Conservation (phyloP, 2,797 vertebrate species). For the Melanotaenia nigrans region DNA sequence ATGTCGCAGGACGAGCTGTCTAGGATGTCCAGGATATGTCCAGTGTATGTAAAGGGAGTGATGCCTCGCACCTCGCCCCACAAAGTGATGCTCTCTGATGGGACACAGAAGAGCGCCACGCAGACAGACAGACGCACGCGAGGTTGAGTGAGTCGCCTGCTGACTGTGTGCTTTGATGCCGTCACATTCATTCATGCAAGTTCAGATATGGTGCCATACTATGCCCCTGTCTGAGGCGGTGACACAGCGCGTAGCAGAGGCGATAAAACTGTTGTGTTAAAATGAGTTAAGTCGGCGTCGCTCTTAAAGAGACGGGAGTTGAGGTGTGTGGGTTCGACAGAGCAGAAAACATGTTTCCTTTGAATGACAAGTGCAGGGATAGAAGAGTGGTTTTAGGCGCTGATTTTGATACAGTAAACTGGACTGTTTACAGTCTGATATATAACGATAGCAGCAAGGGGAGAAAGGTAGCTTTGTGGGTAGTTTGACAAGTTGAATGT, state of each 20-base stretch:
- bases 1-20: conserved; percentile 76
- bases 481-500: conserved; percentile 54
- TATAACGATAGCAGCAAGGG: not conserved
- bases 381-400: conserved; percentile 14
- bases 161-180: conserved; percentile 65
- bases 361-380: conserved; percentile 52
- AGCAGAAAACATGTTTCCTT: conserved; percentile 33
- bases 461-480: not conserved
- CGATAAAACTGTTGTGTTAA: conserved; percentile 31
- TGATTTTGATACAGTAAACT: conserved; percentile 30
- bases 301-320: conserved; percentile 20
- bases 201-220: conserved; percentile 73
- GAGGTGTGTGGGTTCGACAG: conserved; percentile 27
- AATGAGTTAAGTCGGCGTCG: conserved; percentile 33
- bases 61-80: conserved; percentile 58
- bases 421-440: not conserved
- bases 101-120: conserved; percentile 64
- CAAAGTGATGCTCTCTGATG: conserved; percentile 64
- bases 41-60: conserved; percentile 47
- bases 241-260: conserved; percentile 61
- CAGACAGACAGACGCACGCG: conserved; percentile 64
- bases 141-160: conserved; percentile 78
- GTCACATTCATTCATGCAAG: conserved; percentile 77
- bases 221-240: conserved; percentile 55
- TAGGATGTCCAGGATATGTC: conserved; percentile 68